Conservation (phyloP, 2,113 vertebrate genomes). For the Menidia beryllina region DNA sequence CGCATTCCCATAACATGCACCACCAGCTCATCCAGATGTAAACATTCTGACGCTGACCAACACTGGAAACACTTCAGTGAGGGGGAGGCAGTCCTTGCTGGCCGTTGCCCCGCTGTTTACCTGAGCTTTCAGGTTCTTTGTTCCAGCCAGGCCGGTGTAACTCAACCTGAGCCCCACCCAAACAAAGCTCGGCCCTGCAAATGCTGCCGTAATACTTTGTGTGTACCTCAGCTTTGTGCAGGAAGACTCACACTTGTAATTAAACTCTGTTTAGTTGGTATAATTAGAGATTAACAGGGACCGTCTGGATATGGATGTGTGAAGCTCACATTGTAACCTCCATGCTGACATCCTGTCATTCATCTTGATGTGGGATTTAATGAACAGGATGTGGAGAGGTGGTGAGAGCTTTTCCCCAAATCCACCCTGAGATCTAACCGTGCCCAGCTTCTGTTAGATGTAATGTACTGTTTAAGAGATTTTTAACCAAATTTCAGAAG, state of each 20-base stretch:
- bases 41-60: not conserved
- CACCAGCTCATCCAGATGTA: not conserved
- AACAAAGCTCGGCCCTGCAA: conserved; percentile 29
- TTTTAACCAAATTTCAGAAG: no score
- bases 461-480: not conserved
- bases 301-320: conserved; percentile 18
- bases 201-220: not conserved
- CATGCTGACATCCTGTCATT: conserved; percentile 38
- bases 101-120: conserved; percentile 38
- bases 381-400: not conserved
- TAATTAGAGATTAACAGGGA: conserved; percentile 36
- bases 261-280: conserved; percentile 28
- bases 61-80: not conserved
- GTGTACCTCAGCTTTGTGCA: conserved; percentile 25
- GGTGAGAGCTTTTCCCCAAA: not conserved
- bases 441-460: not conserved
- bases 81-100: conserved; percentile 1
- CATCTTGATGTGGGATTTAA: not conserved
- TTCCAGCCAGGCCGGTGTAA: conserved; percentile 56
- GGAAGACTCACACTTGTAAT: conserved; percentile 41
- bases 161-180: conserved; percentile 57
- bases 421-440: not conserved
- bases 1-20: not conserved
- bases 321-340: conserved; percentile 18
- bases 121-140: conserved; percentile 43